Conservation (phyloP, 2,888 invertebrate genomes). For the Pammene fasciana region DNA sequence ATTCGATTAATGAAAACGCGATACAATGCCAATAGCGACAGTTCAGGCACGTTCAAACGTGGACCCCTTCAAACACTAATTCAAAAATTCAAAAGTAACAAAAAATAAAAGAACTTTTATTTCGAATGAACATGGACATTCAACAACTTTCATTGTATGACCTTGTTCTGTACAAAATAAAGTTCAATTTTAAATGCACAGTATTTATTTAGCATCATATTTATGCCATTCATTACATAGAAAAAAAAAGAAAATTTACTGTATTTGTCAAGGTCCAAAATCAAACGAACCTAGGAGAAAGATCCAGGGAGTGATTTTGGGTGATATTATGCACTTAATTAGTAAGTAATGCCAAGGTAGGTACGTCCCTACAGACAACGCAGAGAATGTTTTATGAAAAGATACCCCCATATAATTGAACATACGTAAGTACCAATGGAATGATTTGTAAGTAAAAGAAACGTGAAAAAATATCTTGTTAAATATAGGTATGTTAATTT, state of each 20-base stretch:
- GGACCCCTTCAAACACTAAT: neutral
- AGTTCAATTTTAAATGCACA: too few relatives aligned
- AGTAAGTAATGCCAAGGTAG: neutral
- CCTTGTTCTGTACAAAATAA: too few relatives aligned
- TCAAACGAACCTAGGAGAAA: conserved; percentile 21
- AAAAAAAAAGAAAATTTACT: neutral
- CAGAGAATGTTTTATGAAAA: conserved; percentile 13
- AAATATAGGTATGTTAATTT: too few relatives aligned
- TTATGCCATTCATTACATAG: neutral
- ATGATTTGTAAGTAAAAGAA: too few relatives aligned
- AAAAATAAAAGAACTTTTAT: neutral
- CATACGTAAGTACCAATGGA: too few relatives aligned
- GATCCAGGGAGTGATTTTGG: conserved; percentile 29
- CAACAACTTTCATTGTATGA: too few relatives aligned
- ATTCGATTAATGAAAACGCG: conserved; percentile 37
- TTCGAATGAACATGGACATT: too few relatives aligned
- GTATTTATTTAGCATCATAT: neutral
- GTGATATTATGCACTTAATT: conserved; percentile 13
- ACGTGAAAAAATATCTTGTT: too few relatives aligned
- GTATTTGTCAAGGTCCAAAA: conserved; percentile 8
- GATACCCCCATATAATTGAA: too few relatives aligned
- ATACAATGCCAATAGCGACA: conserved; percentile 37
- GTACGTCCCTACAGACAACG: conserved; percentile 17
- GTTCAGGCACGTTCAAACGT: conserved; percentile 20
- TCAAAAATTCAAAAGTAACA: neutral